Evolutionary conservation across 2,888 invertebrate genomes (phyloP), one percentile per base, ranked within the genome.

Genomic region (Heliconius charithonia): DNA sequence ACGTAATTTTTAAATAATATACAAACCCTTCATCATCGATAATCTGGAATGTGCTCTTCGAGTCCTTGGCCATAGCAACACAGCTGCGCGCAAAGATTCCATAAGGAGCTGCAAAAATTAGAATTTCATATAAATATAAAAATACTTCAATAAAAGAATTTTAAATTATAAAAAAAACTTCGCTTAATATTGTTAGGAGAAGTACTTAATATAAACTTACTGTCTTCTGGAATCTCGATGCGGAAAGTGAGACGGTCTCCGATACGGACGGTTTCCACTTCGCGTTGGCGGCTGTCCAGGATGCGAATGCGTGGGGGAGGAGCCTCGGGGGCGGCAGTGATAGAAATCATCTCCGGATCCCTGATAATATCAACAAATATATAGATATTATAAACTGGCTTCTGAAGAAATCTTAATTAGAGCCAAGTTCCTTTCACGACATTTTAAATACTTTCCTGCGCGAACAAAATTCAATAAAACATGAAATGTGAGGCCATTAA

Each of bases 61-160:
- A 98, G 91, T 99, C 98, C 93, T 98, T 99, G 78, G 98, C 98
- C 98, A 99, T 98, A 81, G 98, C 98, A 79, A 98, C 98, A 93
- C 98, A 99, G 89, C 98, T 98, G 89, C 98, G 97, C 67, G 98
- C 98, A 90, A 98, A 98, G 87, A 98, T 98, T 86, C 98, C 98
- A 88, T 98, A 98, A 9, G 98, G 98, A 92, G 98, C 98, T 98
- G 93, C 90, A 93, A 86, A 87, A 87, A 7, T 59, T 0, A 51
- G 19, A 80, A 63, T 32, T 56, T 22, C 2, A 3, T 59, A n/a
- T n/a, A n/a, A 51, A 22, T 72, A 72, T 25, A 13, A 41, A 37
- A 67, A 25, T 3, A 12, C 1, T 4, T 13, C 13, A n/a, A 25
- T 62, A 25, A 25, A 62, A 25, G 4, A 62, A 62, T 29, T 29